Conservation (phyloP, 1,140 invertebrate species). For the Bombus confusus region DNA sequence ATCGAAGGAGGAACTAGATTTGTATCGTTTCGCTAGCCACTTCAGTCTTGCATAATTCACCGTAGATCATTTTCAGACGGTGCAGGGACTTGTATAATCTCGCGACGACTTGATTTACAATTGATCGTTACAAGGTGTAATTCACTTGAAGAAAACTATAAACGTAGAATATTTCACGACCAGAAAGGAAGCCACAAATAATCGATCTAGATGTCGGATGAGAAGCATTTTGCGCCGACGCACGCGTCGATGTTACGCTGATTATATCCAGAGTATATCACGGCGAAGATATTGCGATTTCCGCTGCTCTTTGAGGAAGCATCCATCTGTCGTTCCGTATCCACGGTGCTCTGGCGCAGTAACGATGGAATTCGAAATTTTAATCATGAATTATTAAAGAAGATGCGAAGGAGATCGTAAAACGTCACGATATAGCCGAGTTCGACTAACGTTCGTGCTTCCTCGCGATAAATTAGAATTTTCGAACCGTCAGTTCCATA, state of each 20-base stretch:
- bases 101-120: no score
- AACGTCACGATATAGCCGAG: neutral
- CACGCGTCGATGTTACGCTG: neutral
- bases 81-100: no score
- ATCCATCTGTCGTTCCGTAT: neutral
- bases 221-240: neutral
- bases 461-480: neutral
- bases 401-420: conserved; percentile 1
- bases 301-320: neutral
- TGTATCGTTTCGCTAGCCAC: no score
- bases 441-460: neutral
- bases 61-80: no score
- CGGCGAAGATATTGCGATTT: neutral
- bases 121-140: no score
- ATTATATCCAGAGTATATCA: neutral
- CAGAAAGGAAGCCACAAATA: neutral
- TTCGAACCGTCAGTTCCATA: neutral
- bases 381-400: conserved; percentile 3
- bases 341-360: no score
- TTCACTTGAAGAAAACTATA: no score
- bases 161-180: no score
- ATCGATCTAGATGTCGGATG: neutral
- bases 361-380: neutral
- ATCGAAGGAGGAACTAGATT: no score
- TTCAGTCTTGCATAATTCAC: no score